phyloP scores from a whole-genome alignment of 92 coral and sea anemone genomes.

The Epizoanthus ramosus region DNA sequence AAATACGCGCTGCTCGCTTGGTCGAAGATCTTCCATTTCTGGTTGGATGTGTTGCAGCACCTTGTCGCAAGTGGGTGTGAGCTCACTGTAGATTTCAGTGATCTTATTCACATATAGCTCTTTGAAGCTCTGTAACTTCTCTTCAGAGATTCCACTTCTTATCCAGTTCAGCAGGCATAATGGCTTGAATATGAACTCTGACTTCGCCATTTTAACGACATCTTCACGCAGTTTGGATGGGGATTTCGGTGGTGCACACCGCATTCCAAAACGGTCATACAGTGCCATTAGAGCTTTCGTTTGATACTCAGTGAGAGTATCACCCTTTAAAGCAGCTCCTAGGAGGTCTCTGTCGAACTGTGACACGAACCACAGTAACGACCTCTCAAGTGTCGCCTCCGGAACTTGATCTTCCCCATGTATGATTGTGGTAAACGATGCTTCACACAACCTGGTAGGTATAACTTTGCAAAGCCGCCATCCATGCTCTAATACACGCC shows the following conservation, averaged over 20 bases:
- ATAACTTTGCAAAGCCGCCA: constrained; percentile 45
- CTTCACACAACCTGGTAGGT: constrained; percentile 62
- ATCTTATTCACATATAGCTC: constrained; percentile 25
- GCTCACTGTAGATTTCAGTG: constrained; percentile 38
- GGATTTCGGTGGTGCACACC: constrained; percentile 36
- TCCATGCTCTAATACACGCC: constrained; percentile 51
- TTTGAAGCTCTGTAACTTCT: constrained; percentile 21
- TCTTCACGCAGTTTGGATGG: constrained; percentile 38
- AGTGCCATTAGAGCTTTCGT: constrained; percentile 10
- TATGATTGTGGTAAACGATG: constrained; percentile 46
- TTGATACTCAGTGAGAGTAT: constrained; percentile 18
- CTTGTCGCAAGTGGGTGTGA: constrained; percentile 49
- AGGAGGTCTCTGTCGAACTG: constrained; percentile 56
- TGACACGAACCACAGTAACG: constrained; percentile 57
- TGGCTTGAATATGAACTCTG: constrained; percentile 52
- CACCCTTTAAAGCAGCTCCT: constrained; percentile 41
- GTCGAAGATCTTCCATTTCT: constrained; percentile 41
- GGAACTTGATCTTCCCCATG: constrained; percentile 56
- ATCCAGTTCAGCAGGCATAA: constrained; percentile 41
- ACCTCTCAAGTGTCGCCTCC: constrained; percentile 42
- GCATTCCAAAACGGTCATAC: constrained; percentile 50
- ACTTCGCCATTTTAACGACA: constrained; percentile 41
- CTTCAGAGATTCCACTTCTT: constrained; percentile 40
- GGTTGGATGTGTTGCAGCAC: constrained; percentile 34
- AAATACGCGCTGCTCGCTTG: constrained; percentile 42